These are phyloP conservation scores for Puffinus mauretanicus DNA, from an alignment of 2,113 vertebrate species.

Conservation along the genomic window DNA sequence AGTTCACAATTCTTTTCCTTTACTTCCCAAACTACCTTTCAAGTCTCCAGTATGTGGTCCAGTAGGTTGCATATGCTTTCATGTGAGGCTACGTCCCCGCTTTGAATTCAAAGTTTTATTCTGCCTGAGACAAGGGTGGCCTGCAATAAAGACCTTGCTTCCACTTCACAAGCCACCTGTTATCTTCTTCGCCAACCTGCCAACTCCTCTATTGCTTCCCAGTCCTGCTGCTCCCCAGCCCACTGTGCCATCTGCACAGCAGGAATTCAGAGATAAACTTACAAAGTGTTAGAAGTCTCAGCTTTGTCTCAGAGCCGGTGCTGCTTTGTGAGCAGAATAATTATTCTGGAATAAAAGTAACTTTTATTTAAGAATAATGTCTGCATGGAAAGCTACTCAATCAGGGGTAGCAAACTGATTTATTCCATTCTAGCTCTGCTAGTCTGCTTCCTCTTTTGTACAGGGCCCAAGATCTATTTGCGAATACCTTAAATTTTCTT, in stretches of 20 bases:
- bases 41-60: neutral
- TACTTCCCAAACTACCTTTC: neutral
- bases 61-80: neutral
- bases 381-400: neutral
- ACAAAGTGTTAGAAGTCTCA: conserved; percentile 58
- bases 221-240: conserved; percentile 59
- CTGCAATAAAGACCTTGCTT: conserved; percentile 57
- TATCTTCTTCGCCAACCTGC: conserved; percentile 43
- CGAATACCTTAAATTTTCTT: neutral
- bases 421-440: neutral
- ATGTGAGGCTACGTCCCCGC: neutral
- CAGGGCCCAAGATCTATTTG: neutral
- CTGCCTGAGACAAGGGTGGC: neutral
- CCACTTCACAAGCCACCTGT: conserved; percentile 64
- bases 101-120: neutral
- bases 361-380: neutral
- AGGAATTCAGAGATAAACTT: conserved; percentile 61
- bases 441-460: neutral
- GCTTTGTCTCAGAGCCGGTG: conserved; percentile 42
- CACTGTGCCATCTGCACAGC: conserved; percentile 65
- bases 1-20: neutral
- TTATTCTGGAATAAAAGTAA: conserved; percentile 41
- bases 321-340: conserved; percentile 63
- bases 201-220: conserved; percentile 57
- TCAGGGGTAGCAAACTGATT: neutral